Conservation (phyloP, 2,113 vertebrate species). For the Phalacrocorax carbo region DNA sequence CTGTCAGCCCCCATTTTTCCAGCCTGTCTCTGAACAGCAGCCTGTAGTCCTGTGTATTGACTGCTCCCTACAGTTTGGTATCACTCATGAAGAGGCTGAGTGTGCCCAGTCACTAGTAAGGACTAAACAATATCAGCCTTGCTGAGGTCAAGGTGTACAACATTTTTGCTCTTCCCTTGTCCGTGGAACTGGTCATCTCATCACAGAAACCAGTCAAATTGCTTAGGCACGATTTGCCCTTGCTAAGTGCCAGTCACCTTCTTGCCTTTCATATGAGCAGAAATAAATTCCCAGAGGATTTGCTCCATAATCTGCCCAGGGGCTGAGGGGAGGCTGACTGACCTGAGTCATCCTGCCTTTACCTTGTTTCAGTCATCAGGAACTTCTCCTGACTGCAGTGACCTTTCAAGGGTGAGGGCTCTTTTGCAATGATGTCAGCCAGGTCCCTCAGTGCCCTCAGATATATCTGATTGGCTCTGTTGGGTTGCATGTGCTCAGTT, state of each 20-base stretch:
- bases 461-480: neutral
- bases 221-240: neutral
- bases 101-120: neutral
- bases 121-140: neutral
- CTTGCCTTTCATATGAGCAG: neutral
- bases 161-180: neutral
- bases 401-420: neutral
- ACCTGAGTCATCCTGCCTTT: neutral
- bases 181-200: neutral
- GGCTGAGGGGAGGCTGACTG: neutral
- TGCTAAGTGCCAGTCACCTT: neutral
- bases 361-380: neutral
- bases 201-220: neutral
- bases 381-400: neutral
- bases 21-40: neutral
- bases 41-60: neutral
- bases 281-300: neutral
- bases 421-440: neutral
- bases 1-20: neutral
- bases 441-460: neutral
- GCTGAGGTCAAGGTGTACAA: neutral
- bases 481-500: neutral
- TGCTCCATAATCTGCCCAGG: neutral
- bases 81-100: neutral
- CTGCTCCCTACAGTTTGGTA: neutral